phyloP scores from a whole-genome alignment of 2,113 vertebrate genomes.

The Poecilia latipinna region DNA sequence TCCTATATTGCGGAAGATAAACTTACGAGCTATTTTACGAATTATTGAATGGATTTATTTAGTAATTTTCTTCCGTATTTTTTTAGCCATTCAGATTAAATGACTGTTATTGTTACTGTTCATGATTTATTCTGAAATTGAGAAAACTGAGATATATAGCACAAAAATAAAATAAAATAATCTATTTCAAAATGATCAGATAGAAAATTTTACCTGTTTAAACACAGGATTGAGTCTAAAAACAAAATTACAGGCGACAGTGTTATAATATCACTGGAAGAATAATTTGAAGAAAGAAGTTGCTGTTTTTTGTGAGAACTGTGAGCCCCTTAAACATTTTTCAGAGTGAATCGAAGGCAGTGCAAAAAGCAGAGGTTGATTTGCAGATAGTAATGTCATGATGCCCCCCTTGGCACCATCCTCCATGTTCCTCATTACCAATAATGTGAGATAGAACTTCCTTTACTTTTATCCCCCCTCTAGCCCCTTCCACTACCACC shows the following conservation, averaged over 20 bases:
- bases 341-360: conserved; percentile 49
- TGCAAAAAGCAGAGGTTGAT: conserved; percentile 60
- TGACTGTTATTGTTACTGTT: background rate
- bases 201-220: background rate
- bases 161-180: background rate
- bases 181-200: background rate
- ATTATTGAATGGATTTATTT: background rate
- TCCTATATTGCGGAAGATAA: background rate
- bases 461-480: conserved; percentile 66
- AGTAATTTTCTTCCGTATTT: background rate
- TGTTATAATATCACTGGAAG: background rate
- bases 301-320: conserved; percentile 22
- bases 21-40: background rate
- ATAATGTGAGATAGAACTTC: conserved; percentile 77
- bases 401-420: conserved; percentile 70
- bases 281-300: background rate
- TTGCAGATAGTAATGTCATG: conserved; percentile 77
- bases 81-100: background rate
- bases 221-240: background rate
- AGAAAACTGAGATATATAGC: background rate
- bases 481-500: background rate
- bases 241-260: background rate
- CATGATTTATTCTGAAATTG: background rate
- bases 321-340: conserved; percentile 44
- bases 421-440: conserved; percentile 78